Evolutionary conservation across 2,888 invertebrate genomes (phyloP).

Genomic region (Xanthia togata): DNA sequence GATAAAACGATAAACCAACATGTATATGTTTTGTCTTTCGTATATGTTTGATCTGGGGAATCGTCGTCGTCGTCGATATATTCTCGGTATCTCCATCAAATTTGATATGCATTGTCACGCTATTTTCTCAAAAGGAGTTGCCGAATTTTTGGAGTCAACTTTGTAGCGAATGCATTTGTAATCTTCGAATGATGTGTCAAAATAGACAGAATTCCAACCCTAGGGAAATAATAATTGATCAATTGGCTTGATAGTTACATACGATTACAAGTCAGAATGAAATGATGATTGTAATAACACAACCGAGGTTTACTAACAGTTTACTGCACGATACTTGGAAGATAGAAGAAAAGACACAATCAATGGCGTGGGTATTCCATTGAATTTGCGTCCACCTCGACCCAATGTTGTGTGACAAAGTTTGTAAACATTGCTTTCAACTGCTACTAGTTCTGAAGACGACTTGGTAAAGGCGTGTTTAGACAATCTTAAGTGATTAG

Average conservation of each 20-base stretch:
- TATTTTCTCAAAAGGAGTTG: neutral
- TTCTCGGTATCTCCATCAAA: neutral
- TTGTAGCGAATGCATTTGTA: neutral
- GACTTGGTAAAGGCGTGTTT: neutral
- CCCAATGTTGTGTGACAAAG: constrained; percentile 10
- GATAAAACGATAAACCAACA: constrained; percentile 14
- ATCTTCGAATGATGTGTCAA: neutral
- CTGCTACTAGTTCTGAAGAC: neutral
- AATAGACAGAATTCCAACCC: no score
- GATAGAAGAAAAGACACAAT: constrained; percentile 9
- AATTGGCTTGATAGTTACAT: no score
- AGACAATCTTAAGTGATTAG: neutral
- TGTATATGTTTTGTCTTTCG: neutral
- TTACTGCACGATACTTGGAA: constrained; percentile 15
- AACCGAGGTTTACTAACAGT: neutral
- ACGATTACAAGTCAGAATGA: neutral
- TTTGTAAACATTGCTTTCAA: constrained; percentile 42
- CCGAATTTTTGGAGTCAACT: neutral
- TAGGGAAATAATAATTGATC: no score
- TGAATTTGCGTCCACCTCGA: constrained; percentile 25
- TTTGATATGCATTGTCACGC: constrained; percentile 3
- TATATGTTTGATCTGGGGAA: constrained; percentile 3
- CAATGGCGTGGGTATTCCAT: constrained; percentile 30
- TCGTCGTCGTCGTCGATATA: neutral
- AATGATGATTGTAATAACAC: neutral